These are phyloP conservation scores for Puma concolor DNA, from an alignment of 2,113 vertebrate species.

Conservation along the genomic window DNA sequence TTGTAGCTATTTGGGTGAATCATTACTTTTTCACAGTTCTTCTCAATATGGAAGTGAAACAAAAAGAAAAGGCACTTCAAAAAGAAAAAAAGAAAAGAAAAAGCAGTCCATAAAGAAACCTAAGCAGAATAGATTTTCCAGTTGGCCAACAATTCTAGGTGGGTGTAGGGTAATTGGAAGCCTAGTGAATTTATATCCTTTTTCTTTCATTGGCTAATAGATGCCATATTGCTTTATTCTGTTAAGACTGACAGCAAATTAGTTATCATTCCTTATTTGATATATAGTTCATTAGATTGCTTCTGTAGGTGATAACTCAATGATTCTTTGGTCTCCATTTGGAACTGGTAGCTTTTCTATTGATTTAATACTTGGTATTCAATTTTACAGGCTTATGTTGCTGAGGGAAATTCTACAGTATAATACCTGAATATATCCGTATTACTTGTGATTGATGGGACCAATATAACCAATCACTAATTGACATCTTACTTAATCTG, in stretches of 20 bases:
- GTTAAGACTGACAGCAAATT: background rate
- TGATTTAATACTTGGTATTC: background rate
- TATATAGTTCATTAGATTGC: background rate
- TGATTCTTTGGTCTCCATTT: conserved; percentile 28
- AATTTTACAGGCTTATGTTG: background rate
- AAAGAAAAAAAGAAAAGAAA: background rate
- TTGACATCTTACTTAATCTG: conserved; percentile 5
- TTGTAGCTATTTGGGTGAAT: conserved; percentile 58
- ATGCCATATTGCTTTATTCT: background rate
- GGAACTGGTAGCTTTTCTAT: background rate
- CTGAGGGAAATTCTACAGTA: background rate
- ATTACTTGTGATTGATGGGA: background rate
- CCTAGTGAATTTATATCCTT: background rate
- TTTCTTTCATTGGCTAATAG: background rate
- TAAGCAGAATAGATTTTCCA: background rate
- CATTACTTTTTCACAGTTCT: conserved; percentile 54
- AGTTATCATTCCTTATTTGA: background rate
- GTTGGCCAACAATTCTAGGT: background rate
- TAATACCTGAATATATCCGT: background rate
- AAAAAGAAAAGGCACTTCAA: background rate
- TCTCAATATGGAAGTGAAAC: conserved; percentile 40
- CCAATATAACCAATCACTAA: background rate
- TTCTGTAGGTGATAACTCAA: background rate
- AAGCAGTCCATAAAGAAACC: background rate
- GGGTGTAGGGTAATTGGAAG: background rate